These are phyloP conservation scores for Ariolimax columbianus DNA, from an alignment of 2,888 invertebrate species.

Conservation along the genomic window DNA sequence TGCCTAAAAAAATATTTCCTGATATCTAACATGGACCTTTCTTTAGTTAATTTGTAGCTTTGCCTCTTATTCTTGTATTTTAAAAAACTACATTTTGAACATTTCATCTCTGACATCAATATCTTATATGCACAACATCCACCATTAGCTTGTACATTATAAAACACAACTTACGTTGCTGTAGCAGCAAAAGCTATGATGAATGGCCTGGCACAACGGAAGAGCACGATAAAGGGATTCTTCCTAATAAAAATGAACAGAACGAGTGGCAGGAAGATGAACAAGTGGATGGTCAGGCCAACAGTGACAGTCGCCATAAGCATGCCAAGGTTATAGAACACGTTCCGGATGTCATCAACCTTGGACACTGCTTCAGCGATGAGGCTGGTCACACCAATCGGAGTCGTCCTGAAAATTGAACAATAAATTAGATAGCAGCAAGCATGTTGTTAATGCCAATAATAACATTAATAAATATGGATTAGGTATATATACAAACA, in stretches of 20 bases:
- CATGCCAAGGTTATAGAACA: slow-evolving; percentile 66
- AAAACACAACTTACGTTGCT: slow-evolving; percentile 66
- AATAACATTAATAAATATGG: too few relatives aligned
- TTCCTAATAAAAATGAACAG: slow-evolving; percentile 61
- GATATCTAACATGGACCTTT: too few relatives aligned
- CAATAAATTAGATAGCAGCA: neutral
- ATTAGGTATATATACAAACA: too few relatives aligned
- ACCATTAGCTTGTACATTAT: neutral
- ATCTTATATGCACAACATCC: too few relatives aligned
- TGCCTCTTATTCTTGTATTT: too few relatives aligned
- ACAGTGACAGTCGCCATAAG: slow-evolving; percentile 66
- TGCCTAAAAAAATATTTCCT: too few relatives aligned
- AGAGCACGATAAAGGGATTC: slow-evolving; percentile 65
- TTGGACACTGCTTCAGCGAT: slow-evolving; percentile 69
- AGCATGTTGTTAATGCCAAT: too few relatives aligned
- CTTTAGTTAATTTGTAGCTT: too few relatives aligned
- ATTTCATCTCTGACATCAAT: too few relatives aligned
- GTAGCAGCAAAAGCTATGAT: slow-evolving; percentile 69
- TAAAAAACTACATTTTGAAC: too few relatives aligned
- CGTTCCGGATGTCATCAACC: slow-evolving; percentile 58
- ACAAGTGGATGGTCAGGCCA: slow-evolving; percentile 65
- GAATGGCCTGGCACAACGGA: slow-evolving; percentile 62
- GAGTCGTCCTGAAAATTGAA: slow-evolving; percentile 64
- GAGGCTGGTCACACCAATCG: slow-evolving; percentile 68
- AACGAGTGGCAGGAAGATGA: slow-evolving; percentile 64